Percentiles rank a stretch among this genome's conserved stretches.
These are phyloP conservation scores for Mamestra brassicae DNA, from an alignment of 2,888 invertebrate species.

Conservation along the genomic window DNA sequence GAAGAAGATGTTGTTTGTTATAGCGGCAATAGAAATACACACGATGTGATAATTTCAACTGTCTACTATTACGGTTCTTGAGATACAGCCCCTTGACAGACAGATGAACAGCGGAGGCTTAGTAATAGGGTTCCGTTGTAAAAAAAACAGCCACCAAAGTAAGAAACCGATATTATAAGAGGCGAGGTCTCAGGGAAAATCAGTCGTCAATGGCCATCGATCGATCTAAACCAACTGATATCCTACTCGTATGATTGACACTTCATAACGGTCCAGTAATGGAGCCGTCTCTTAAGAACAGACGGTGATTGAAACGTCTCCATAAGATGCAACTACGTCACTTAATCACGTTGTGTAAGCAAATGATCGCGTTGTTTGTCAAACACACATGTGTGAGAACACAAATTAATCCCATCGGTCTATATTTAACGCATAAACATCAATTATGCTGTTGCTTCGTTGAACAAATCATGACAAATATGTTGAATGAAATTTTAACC, in stretches of 20 bases:
- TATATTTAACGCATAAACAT: slow-evolving; percentile 16
- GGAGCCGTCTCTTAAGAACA: slow-evolving; percentile 7
- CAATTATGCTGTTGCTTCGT: slow-evolving; percentile 12
- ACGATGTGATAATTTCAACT: too few relatives aligned
- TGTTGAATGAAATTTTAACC: not conserved
- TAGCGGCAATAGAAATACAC: too few relatives aligned
- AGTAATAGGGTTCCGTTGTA: too few relatives aligned
- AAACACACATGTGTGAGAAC: slow-evolving; percentile 22
- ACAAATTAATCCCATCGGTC: slow-evolving; percentile 27
- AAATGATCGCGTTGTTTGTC: slow-evolving; percentile 15
- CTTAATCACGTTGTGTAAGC: slow-evolving; percentile 21
- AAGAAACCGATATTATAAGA: not conserved
- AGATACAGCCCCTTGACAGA: too few relatives aligned
- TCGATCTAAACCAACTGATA: not conserved
- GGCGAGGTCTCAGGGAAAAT: not conserved
- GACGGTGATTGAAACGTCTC: slow-evolving; percentile 21
- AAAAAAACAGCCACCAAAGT: not conserved
- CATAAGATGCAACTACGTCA: slow-evolving; percentile 24
- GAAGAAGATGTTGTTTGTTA: too few relatives aligned
- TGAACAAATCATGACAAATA: not conserved
- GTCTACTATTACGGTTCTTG: too few relatives aligned
- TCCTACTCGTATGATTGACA: slow-evolving; percentile 4
- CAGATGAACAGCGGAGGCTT: too few relatives aligned
- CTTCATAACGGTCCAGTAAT: slow-evolving; percentile 15
- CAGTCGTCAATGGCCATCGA: not conserved